Percentiles rank a stretch among this genome's conserved stretches.
Conservation (phyloP, 2,888 invertebrate species). For the Lymantria dispar region DNA sequence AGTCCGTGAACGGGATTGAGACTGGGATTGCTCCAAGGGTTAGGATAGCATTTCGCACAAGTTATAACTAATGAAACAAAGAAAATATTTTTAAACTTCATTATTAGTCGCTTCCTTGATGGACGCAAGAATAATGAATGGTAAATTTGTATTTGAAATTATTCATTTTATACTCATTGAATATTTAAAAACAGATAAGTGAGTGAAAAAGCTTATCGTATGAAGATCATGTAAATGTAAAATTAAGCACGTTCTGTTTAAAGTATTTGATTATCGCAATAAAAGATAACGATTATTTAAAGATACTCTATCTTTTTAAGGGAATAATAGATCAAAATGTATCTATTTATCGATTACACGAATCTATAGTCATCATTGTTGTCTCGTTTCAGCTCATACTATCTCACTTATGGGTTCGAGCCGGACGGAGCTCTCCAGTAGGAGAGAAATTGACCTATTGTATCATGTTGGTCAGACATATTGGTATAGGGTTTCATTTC, state of each 20-base stretch:
- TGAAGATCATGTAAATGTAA: not conserved
- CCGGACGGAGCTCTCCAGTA: no score
- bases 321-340: not conserved
- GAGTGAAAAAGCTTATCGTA: constrained; percentile 1
- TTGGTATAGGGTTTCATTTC: no score
- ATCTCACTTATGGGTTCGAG: no score
- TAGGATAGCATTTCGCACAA: constrained; percentile 40
- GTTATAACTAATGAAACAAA: constrained; percentile 18
- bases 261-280: constrained; percentile 16
- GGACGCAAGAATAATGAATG: constrained; percentile 10
- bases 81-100: constrained; percentile 12
- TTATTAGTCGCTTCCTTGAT: constrained; percentile 8
- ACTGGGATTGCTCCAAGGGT: constrained; percentile 42
- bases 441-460: no score
- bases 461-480: no score
- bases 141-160: not conserved
- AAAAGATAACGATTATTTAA: constrained; percentile 20
- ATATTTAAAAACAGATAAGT: constrained; percentile 9
- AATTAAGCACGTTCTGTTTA: constrained; percentile 23
- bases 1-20: constrained; percentile 71
- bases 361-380: not conserved
- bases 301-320: constrained; percentile 12
- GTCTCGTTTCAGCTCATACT: no score
- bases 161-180: constrained; percentile 30
- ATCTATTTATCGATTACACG: not conserved